Evolutionary conservation across 2,113 vertebrate genomes (phyloP), one percentile per base, ranked within the genome.

Genomic region (Ailurus styani): DNA sequence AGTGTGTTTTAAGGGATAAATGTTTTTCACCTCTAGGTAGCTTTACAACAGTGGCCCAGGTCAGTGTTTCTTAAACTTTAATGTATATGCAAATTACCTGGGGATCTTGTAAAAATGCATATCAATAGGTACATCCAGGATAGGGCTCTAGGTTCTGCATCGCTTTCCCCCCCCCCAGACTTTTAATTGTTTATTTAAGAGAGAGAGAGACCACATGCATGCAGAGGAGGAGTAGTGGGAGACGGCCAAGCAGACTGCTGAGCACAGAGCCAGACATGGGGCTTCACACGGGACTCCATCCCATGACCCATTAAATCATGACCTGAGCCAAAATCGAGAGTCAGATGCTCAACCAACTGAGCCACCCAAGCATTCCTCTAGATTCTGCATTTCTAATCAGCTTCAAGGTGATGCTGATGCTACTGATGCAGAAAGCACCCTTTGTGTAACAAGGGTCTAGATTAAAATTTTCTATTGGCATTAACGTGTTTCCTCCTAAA

Each of bases 391-490:
- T 60, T 96, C 23, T 75, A 88, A 54, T 87, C 75, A 91, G 52
- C 13, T 55, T 2, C 3, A 21, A 81, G 17, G 20, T 70, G 37
- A 57, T 50, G 1, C 0, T 45, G 29, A 81, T 37, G 3, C 4
- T n/a, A 5, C 17, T 10, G 0, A 21, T 79, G 20, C 40, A 62
- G 64, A 84, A 83, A 37, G 23, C 3, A 79, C 11, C 6, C 34
- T 70, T 70, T 47, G 20, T 12, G 9, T 84, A 79, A 45, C 25
- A 79, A 90, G 42, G 34, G 7, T 21, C 70, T 55, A 17, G 25
- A 66, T 93, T 94, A 81, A 72, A 79, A 42, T 42, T 21, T 50
- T 87, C 73, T 47, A 50, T 84, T 95, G 42, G 12, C 25, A 68
- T 91, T 85, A 72, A 21, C 2, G 12, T 40, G 8, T 87, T 93